These are phyloP conservation scores for Hepsetus odoe DNA, from an alignment of 2,113 vertebrate genomes.

Conservation along the genomic window DNA sequence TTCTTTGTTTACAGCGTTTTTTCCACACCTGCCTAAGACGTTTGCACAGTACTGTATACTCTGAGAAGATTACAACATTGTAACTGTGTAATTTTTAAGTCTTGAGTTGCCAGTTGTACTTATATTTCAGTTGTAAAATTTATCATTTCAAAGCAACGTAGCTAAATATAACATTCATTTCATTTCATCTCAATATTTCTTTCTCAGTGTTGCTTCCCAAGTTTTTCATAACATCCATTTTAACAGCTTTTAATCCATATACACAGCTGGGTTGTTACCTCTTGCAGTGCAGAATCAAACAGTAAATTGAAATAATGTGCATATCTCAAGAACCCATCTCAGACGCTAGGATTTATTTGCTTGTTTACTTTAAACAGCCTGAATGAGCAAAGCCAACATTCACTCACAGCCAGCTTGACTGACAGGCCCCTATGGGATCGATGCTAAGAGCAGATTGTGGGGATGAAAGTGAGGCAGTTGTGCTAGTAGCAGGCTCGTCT, in stretches of 20 bases:
- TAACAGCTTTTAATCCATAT: not conserved
- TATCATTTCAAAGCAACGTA: no score
- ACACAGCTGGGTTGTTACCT: not conserved
- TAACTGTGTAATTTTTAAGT: no score
- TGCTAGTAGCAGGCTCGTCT: constrained; percentile 23
- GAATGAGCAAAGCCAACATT: not conserved
- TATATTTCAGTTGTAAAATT: no score
- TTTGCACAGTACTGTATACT: no score
- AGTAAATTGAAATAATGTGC: constrained; percentile 30
- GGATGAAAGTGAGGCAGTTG: constrained; percentile 13
- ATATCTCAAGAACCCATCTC: constrained; percentile 26
- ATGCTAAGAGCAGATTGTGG: constrained; percentile 48
- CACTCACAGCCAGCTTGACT: not conserved
- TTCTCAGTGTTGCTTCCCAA: not conserved
- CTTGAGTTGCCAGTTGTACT: no score
- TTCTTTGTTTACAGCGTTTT: no score
- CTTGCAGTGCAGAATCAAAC: constrained; percentile 26
- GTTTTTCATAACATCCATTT: not conserved
- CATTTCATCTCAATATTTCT: no score
- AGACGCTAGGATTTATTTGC: constrained; percentile 42
- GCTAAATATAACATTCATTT: no score
- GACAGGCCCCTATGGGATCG: constrained; percentile 29
- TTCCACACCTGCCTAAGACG: no score
- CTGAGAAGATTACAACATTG: no score
- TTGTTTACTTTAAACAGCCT: constrained; percentile 34